These are phyloP conservation scores for Sylvicapra grimmia DNA, from an alignment of 2,113 vertebrate genomes.

Conservation along the genomic window DNA sequence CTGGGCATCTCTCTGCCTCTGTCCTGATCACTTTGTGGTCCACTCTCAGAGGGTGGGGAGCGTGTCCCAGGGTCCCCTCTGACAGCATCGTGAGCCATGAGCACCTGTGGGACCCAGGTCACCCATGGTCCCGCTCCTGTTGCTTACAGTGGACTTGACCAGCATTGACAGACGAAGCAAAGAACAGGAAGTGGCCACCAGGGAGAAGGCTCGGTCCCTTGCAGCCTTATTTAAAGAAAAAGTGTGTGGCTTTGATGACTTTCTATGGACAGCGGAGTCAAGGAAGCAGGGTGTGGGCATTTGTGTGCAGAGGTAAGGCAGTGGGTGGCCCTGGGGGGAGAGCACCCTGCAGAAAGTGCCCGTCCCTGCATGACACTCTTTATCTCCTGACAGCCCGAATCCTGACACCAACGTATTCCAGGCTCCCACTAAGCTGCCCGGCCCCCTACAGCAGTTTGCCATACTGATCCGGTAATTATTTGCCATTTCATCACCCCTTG, in stretches of 20 bases:
- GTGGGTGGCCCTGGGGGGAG: fast-evolving
- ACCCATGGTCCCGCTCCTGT: neutral
- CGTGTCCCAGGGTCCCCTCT: neutral
- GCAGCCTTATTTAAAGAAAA: conserved; percentile 86
- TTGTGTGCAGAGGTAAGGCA: conserved; percentile 65
- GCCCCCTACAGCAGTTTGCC: conserved; percentile 85
- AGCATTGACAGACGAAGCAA: conserved; percentile 87
- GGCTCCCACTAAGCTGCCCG: conserved; percentile 75
- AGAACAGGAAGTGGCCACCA: conserved; percentile 85
- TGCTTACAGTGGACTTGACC: conserved; percentile 90
- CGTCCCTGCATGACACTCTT: fast-evolving
- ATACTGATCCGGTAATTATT: conserved; percentile 84
- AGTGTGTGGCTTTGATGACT: conserved; percentile 83
- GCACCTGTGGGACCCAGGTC: neutral
- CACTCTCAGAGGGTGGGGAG: neutral
- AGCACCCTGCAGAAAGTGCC: too few species aligned
- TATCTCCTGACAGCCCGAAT: conserved; percentile 57
- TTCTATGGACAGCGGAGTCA: conserved; percentile 83
- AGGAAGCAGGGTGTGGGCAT: neutral
- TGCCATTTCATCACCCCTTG: neutral
- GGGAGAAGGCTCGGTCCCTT: conserved; percentile 80
- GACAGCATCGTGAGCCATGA: neutral
- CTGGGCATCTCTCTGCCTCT: neutral
- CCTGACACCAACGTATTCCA: conserved; percentile 66
- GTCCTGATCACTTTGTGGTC: neutral